Evolutionary conservation across 2,888 invertebrate species (phyloP), one percentile per base, ranked within the genome.

Genomic region (Drosophila seclusa): DNA sequence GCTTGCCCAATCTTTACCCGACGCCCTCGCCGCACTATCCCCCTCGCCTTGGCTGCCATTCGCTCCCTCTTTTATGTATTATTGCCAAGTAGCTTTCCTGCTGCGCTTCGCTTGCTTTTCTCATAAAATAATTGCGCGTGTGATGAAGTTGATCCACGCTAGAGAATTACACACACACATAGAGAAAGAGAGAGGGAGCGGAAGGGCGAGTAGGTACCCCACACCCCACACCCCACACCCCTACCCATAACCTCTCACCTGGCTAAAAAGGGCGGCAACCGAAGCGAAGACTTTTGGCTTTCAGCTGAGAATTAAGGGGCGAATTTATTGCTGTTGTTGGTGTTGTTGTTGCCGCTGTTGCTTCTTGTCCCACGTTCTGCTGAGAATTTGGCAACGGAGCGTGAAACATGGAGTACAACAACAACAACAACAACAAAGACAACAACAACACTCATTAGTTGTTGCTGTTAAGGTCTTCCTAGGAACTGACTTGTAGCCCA

Each of bases 301-400:
- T 87, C 80, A 79, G 83, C 81, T 79, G 62, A 74, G 81, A 78
- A 81, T 83, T 63, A 79, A 72, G 50, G 45, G 80, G 68, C 79
- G 73, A 70, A 67, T 68, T 68, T 71, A 68, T 63, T 66, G 55
- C 61, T 52, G 38, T 53, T 68, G 31, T 1, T 68, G 18, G 32
- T 54, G 29, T 71, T 72, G 69, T 60, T 50, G 45, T 66, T 70
- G 29, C 40, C 42, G 31, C 57, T 62, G 34, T 27, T 42, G 40
- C 29, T 55, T 45, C 52, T 70, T 75, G 75, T 80, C 75, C 78
- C 75, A 82, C 73, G 83, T 78, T 76, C 64, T 50, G 72, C 85
- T 87, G 89, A 86, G 90, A 89, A 89, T 87, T 90, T 86, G 86
- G 84, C 84, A 90, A 83, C 86, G 76, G 87, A 89, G 90, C 89